A percentile compares a stretch with the other conserved stretches of the same genome.
These are phyloP conservation scores for Oscheius sp. DNA, from an alignment of 2,888 invertebrate species.

Conservation along the genomic window DNA sequence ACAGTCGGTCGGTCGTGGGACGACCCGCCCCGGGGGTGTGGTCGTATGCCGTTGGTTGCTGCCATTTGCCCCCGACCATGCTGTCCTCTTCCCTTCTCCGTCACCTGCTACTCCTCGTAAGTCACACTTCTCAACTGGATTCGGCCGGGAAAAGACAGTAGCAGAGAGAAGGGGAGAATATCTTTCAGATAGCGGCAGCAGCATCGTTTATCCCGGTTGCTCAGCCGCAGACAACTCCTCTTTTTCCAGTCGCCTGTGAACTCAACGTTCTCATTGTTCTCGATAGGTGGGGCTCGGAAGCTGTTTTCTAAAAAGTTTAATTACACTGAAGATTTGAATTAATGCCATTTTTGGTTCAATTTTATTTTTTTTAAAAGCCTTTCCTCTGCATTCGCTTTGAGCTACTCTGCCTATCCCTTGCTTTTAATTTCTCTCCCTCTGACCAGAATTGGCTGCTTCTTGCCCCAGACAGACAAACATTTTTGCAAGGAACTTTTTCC, in stretches of 20 bases:
- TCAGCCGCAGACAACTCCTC: slow-evolving; percentile 50
- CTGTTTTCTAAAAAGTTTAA: background rate
- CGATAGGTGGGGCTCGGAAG: slow-evolving; percentile 48
- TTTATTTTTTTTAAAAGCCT: background rate
- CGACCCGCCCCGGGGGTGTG: background rate
- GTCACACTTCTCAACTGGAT: background rate
- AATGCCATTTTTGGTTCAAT: background rate
- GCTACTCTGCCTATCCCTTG: background rate
- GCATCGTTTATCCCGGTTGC: slow-evolving; percentile 15
- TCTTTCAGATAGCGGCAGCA: background rate
- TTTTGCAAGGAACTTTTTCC: too few relatives aligned
- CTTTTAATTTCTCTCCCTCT: background rate
- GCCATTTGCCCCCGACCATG: background rate
- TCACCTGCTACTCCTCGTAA: slow-evolving; percentile 13
- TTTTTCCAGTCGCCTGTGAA: slow-evolving; percentile 66
- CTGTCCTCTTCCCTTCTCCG: slow-evolving; percentile 15
- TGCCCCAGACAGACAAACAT: too few relatives aligned
- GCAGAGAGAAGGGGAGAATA: background rate
- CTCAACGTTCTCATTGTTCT: slow-evolving; percentile 66
- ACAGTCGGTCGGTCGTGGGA: background rate
- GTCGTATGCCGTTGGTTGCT: background rate
- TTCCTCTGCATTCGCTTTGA: background rate
- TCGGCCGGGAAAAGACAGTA: background rate
- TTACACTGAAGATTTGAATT: background rate
- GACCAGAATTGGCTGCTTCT: background rate